Base-by-base conservation (phyloP, 2,888 invertebrate genomes). In the Trichogramma evanescens region DNA sequence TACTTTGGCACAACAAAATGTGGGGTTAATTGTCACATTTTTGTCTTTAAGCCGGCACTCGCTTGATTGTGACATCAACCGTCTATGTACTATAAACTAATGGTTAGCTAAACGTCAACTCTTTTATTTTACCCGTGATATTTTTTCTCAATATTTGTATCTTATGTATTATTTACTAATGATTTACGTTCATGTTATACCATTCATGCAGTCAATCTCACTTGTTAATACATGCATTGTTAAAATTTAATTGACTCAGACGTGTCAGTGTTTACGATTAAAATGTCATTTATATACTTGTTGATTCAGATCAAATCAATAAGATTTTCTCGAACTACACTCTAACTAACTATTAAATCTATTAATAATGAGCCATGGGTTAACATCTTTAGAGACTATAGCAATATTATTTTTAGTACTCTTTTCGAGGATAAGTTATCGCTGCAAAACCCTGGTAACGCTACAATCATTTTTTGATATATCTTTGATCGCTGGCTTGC, bases 231-330 rank as follows among this genome's bases (percentile, higher is more conserved):
- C 58, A 61, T 72, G 70, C 75, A 74, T 71, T 70, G 70, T 71
- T 73, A 76, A 69, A 73, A 72, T 73, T 72, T 77, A 76, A 77
- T 77, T 77, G 77, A 77, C 77, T 77, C 71, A 70, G 71, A 75
- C 58, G 68, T 66, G 66, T 66, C 66, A 63, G 59, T 61, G 44
- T 61, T 57, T 39, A 52, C 44, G 57, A 2, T 62, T 66, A 65
- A 66, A 62, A 54, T 65, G 60, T 26, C 26, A 7, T 54, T 60
- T 42, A 42, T 54, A 58, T 53, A 51, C 39, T 44, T 56, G 58
- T 60, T 58, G 58, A 61, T 56, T 54, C 54, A 56, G 58, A 65
- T 60, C 59, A 58, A 64, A 64, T 59, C 53, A 60, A 46, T 13
- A 13, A 58, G 64, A 64, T 61, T 64, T 64, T 64, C 64, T 60